These are phyloP conservation scores for Watsonalla binaria DNA, from an alignment of 2,888 invertebrate species.

Conservation along the genomic window DNA sequence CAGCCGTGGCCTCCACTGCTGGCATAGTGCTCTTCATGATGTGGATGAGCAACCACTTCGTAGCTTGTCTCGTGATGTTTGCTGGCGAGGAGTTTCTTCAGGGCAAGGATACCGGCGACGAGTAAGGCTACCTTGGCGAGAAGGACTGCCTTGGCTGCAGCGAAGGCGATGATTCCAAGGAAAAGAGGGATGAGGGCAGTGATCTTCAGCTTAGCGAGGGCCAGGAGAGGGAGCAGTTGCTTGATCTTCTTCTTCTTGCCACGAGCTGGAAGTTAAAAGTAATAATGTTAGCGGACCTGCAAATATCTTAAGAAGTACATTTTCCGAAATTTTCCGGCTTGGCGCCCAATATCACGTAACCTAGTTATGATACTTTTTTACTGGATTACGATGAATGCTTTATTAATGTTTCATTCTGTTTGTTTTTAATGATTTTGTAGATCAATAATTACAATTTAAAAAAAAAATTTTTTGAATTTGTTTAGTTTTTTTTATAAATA, in stretches of 20 bases:
- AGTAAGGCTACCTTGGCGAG: conserved; percentile 90
- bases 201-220: conserved; percentile 87
- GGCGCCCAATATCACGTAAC: too few relatives aligned
- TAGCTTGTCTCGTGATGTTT: conserved; percentile 85
- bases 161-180: conserved; percentile 84
- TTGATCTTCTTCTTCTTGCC: conserved; percentile 90
- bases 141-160: conserved; percentile 91
- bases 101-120: conserved; percentile 84
- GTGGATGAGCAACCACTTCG: conserved; percentile 86
- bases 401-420: too few relatives aligned
- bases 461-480: too few relatives aligned
- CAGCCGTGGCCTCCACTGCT: conserved; percentile 79
- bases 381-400: too few relatives aligned
- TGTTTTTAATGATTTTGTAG: too few relatives aligned
- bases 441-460: too few relatives aligned
- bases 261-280: conserved; percentile 76
- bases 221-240: conserved; percentile 85
- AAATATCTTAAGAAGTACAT: too few relatives aligned
- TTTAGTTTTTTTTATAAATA: too few relatives aligned
- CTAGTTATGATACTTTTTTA: too few relatives aligned
- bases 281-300: background rate
- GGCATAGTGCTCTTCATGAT: conserved; percentile 77
- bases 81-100: conserved; percentile 84
- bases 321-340: too few relatives aligned
- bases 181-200: conserved; percentile 87